Evolutionary conservation across 1,140 invertebrate species (phyloP), one percentile per base, ranked within the genome.

Genomic region (Halictus rubicundus): DNA sequence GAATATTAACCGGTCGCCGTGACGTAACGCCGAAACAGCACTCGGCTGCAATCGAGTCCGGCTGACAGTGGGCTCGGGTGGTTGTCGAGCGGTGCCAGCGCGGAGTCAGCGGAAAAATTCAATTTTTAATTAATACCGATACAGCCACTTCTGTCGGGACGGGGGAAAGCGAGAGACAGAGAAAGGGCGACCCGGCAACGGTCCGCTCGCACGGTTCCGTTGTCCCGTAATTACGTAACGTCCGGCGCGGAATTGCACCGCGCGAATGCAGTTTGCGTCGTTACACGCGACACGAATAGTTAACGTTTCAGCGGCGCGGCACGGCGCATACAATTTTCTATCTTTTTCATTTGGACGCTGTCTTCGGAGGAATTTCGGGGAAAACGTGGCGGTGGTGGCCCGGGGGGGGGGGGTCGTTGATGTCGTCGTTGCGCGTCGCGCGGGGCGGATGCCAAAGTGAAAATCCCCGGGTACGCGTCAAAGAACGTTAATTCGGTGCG

Each of bases 71-170:
- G 74, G 37, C 49, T 52, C 39, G 19, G 4, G 68, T 14, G 46
- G 68, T 16, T 60, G 54, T 72, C n/a, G 46, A 37, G 32, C 25
- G 57, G n/a, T 42, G 68, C 32, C 60, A 9, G 59, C 54, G 54
- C 76, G 21, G 49, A 78, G 76, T 78, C 76, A 78, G 76, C 76
- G 49, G 68, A 78, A 72, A 78, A 65, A 64, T 78, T 72, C 68
- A 72, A 78, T 78, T 78, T 78, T 78, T 78, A 78, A 78, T 78
- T 78, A 78, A 78, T 78, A 78, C 59, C 76, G 76, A 78, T 78
- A 78, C 69, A 37, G 49, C 60, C 69, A 57, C 60, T 78, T 78
- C 76, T 42, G 32, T 19, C 68, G 37, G 32, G 32, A 32, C 32
- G 3, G 32, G 32, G 32, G 1, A 32, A 32, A 32, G 5, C 32